Conservation (phyloP, 2,888 invertebrate genomes). For the Tuta absoluta region DNA sequence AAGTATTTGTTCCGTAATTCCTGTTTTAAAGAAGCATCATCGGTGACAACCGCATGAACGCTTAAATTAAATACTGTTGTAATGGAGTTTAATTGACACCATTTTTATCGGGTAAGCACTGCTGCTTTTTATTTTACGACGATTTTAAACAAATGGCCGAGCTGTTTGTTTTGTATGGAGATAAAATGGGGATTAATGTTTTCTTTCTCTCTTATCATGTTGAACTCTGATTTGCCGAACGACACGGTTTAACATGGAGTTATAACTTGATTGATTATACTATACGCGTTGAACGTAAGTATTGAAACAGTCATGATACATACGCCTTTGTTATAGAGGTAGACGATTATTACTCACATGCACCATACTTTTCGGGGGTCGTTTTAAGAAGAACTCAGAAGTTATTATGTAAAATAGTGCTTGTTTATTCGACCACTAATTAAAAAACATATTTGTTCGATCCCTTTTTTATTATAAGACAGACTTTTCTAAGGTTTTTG, state of each 20-base stretch:
- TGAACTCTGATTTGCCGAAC: too few relatives aligned
- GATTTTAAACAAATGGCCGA: not conserved
- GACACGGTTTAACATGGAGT: too few relatives aligned
- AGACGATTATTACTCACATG: not conserved
- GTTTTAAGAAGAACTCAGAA: too few relatives aligned
- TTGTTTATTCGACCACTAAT: too few relatives aligned
- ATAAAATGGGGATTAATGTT: not conserved
- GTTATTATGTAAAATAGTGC: too few relatives aligned
- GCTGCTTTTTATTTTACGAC: conserved; percentile 16
- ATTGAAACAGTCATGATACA: not conserved
- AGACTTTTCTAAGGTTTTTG: not conserved
- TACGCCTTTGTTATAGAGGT: not conserved
- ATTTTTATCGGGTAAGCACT: conserved; percentile 17
- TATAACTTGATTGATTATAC: too few relatives aligned
- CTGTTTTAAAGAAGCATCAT: conserved; percentile 15
- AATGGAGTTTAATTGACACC: conserved; percentile 21
- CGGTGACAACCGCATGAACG: conserved; percentile 18
- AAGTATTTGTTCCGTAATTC: not conserved
- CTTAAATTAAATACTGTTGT: conserved; percentile 23
- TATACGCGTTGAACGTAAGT: not conserved
- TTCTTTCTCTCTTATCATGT: too few relatives aligned
- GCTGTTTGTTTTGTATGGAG: conserved; percentile 13
- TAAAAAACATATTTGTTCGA: too few relatives aligned
- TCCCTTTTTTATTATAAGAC: not conserved
- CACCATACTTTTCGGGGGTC: not conserved